Percentiles rank a stretch among this genome's conserved stretches.
Evolutionary conservation across 2,888 invertebrate genomes (phyloP).

Genomic region (Thera britannica): DNA sequence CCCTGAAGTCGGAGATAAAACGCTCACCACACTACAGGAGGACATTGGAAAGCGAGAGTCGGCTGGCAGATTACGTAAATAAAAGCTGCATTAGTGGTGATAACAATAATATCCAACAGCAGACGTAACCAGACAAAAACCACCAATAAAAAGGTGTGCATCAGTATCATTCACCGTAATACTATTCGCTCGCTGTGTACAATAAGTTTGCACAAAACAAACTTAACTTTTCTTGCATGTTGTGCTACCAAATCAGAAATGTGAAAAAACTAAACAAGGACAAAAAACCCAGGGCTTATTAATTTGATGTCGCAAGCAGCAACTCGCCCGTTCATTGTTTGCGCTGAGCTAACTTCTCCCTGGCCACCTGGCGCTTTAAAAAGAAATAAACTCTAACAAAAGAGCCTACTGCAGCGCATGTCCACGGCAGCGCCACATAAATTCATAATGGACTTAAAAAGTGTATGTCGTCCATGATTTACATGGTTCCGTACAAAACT

Average conservation of each 20-base stretch:
- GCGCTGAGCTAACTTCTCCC: slow-evolving; percentile 21
- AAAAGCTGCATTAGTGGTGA: too few species aligned
- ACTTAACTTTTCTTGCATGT: too few species aligned
- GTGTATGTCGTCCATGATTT: slow-evolving; percentile 29
- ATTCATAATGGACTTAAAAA: slow-evolving; percentile 34
- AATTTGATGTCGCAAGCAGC: slow-evolving; percentile 12
- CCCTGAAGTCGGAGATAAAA: not conserved
- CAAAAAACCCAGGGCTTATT: slow-evolving; percentile 5
- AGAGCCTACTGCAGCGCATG: slow-evolving; percentile 20
- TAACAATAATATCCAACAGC: too few species aligned
- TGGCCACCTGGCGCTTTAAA: slow-evolving; percentile 23
- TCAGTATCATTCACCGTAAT: too few species aligned
- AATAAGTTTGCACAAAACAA: too few species aligned
- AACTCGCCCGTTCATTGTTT: slow-evolving; percentile 13
- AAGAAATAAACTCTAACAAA: slow-evolving; percentile 17
- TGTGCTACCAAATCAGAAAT: not conserved
- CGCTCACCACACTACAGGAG: too few species aligned
- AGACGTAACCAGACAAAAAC: too few species aligned
- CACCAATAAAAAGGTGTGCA: too few species aligned
- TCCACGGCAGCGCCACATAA: slow-evolving; percentile 30
- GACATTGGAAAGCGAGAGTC: too few species aligned
- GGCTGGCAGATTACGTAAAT: too few species aligned
- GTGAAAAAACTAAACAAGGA: slow-evolving; percentile 2
- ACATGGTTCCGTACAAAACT: slow-evolving; percentile 35
- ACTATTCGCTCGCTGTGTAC: too few species aligned